Conservation (phyloP, 1,140 invertebrate genomes). For the Carposina sasakii region DNA sequence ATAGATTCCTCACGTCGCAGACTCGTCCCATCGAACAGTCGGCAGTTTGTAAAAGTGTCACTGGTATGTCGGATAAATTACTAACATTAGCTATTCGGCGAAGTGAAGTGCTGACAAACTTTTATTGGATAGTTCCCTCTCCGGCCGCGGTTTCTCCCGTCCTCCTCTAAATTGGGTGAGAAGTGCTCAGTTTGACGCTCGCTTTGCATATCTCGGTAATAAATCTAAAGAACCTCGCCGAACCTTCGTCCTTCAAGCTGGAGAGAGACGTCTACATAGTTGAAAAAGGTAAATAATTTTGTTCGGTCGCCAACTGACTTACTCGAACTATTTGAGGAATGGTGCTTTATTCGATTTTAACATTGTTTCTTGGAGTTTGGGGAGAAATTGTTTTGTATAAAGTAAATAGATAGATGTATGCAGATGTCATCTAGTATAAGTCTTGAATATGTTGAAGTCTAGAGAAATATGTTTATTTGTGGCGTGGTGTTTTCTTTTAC, state of each 20-base stretch:
- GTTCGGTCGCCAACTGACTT: constrained; percentile 11
- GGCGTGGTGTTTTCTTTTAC: too few species aligned
- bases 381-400: too few species aligned
- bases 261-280: not conserved
- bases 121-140: constrained; percentile 36
- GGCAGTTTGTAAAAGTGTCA: constrained; percentile 14
- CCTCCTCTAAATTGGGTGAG: constrained; percentile 42
- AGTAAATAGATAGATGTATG: too few species aligned
- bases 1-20: constrained; percentile 27
- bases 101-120: constrained; percentile 30
- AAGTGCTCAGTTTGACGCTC: constrained; percentile 38
- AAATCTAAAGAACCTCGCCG: constrained; percentile 27
- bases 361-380: too few species aligned
- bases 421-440: too few species aligned
- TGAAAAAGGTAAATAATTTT: constrained; percentile 22
- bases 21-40: constrained; percentile 7
- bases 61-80: constrained; percentile 22
- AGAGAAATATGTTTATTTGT: too few species aligned
- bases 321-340: too few species aligned
- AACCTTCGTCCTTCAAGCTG: not conserved
- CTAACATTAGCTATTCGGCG: constrained; percentile 22
- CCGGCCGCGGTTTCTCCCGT: constrained; percentile 22
- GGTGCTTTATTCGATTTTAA: too few species aligned
- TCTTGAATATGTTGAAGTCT: too few species aligned
- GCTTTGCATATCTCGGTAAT: constrained; percentile 41